A percentile compares a stretch with the other conserved stretches of the same genome.
Evolutionary conservation across 2,888 invertebrate genomes (phyloP).

Genomic region (Nemapogon koenigi): DNA sequence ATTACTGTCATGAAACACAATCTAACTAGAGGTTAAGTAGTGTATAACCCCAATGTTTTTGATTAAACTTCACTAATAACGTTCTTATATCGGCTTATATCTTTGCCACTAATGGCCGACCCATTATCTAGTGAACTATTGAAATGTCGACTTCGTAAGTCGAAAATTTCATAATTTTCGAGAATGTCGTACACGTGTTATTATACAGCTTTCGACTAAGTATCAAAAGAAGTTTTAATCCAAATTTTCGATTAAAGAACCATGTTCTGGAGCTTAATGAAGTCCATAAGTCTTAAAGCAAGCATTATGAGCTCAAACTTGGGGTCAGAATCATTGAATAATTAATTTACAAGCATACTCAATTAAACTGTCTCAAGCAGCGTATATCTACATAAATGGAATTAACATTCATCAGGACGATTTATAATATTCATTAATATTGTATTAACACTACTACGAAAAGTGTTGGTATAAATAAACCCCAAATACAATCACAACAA

Average conservation of each 20-base stretch:
- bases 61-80: conserved; percentile 3
- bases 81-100: neutral
- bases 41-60: conserved; percentile 9
- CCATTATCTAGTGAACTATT: neutral
- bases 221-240: conserved; percentile 40
- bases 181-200: too few species aligned
- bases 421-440: too few species aligned
- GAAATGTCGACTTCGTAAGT: neutral
- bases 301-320: conserved; percentile 49
- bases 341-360: conserved; percentile 53
- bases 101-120: neutral
- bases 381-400: conserved; percentile 5
- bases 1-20: conserved; percentile 50
- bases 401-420: conserved; percentile 6
- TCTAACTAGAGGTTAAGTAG: conserved; percentile 18
- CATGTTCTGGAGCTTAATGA: conserved; percentile 44
- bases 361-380: conserved; percentile 31
- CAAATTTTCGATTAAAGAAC: conserved; percentile 45
- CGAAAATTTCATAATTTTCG: neutral
- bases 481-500: too few species aligned
- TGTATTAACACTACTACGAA: too few species aligned
- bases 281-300: conserved; percentile 44
- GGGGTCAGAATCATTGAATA: conserved; percentile 50
- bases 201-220: too few species aligned
- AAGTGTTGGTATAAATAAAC: too few species aligned